phyloP scores from a whole-genome alignment of 2,797 vertebrate species.

The Oryzias sinensis region DNA sequence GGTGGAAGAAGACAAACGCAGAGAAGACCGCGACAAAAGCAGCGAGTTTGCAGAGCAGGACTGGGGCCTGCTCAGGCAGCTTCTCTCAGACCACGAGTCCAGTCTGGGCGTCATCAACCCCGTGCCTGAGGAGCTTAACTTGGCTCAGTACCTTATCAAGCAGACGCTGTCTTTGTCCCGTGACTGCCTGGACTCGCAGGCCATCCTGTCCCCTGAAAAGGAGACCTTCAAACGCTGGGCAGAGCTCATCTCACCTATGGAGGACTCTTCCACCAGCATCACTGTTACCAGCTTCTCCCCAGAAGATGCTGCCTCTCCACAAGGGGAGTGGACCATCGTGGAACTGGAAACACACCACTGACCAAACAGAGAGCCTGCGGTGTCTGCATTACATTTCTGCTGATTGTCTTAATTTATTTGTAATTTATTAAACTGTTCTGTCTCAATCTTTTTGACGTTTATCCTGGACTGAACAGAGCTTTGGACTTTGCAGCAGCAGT shows the following conservation, averaged over 20 bases:
- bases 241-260: constrained; percentile 92
- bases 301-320: constrained; percentile 93
- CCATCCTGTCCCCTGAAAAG: constrained; percentile 83
- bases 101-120: constrained; percentile 90
- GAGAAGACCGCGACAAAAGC: constrained; percentile 76
- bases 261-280: constrained; percentile 93
- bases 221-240: constrained; percentile 91
- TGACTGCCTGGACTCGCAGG: constrained; percentile 86
- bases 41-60: constrained; percentile 90
- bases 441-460: constrained; percentile 14
- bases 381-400: constrained; percentile 18
- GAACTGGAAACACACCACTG: constrained; percentile 98
- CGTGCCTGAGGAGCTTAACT: constrained; percentile 95
- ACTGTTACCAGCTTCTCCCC: constrained; percentile 96
- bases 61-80: constrained; percentile 92
- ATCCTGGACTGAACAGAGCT: constrained; percentile 28
- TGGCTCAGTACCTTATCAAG: constrained; percentile 98
- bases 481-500: constrained; percentile 41
- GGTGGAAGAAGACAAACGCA: constrained; percentile 77
- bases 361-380: constrained; percentile 46
- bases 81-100: constrained; percentile 92
- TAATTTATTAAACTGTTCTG: constrained; percentile 18
- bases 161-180: constrained; percentile 93
- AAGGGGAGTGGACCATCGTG: constrained; percentile 98
- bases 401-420: constrained; percentile 50